Evolutionary conservation across 2,113 vertebrate species (phyloP), one percentile per base, ranked within the genome.

Genomic region (Sterrhoptilus dennistouni): DNA sequence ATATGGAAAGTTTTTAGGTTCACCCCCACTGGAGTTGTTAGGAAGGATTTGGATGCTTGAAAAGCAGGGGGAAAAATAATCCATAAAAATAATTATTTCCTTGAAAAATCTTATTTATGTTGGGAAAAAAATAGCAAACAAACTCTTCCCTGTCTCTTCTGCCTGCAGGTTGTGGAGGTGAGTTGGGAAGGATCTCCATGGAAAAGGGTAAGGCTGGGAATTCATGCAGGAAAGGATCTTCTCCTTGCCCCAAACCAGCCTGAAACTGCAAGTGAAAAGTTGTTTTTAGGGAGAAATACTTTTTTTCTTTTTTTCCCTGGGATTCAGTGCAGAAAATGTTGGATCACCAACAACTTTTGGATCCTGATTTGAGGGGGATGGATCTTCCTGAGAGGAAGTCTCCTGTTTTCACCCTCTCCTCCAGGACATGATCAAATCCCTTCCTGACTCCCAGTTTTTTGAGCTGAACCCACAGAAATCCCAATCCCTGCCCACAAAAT

Each of bases 111-210:
- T 66, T 16, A 5, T 33, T 56, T 86, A 5, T 5, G 9, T 2
- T 1, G 4, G 7, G 5, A 4, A 2, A 3, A 36, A 29, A 11
- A 78, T 4, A 27, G 31, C 15, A 74, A 68, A 17, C 12, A 23
- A 81, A 69, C 12, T 28, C 3, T n/a, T 33, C 14, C 16, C 75
- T 88, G 11, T 74, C 31, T 78, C 25, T 66, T 90, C 13, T 15
- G 6, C 68, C 90, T 49, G 74, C 86, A 96, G 95, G 44, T n/a
- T 95, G 95, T 38, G 81, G 83, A 72, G 90, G 61, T 80, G 91
- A 95, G 66, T 69, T 84, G 76, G 61, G 77, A 90, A 60, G 18
- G 44, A 78, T 7, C 2, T 22, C 59, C 45, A 5, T n/a, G 52
- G 83, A 71, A 44, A 24, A 36, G 10, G 64, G 76, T 82, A 87